Conservation (phyloP, 2,113 vertebrate species). For the Salvelinus alpinus region DNA sequence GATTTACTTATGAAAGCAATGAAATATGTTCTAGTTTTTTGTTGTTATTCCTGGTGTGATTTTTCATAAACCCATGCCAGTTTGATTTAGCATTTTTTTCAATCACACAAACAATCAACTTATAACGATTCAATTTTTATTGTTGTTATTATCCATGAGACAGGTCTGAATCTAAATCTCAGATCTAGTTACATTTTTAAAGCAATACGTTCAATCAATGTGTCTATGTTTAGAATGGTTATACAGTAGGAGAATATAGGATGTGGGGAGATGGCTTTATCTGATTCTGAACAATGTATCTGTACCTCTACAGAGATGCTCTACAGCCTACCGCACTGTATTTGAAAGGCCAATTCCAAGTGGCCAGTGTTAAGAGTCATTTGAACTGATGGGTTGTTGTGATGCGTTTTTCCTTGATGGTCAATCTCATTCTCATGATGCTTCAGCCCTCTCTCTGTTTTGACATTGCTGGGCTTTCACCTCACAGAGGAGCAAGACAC, state of each 20-base stretch:
- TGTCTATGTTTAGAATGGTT: slow-evolving; percentile 56
- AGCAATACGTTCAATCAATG: slow-evolving; percentile 63
- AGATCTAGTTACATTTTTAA: slow-evolving; percentile 47
- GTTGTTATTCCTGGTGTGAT: slow-evolving; percentile 26
- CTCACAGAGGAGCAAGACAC: slow-evolving; percentile 19
- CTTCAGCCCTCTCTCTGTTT: slow-evolving; percentile 31
- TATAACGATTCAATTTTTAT: slow-evolving; percentile 41
- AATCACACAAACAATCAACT: slow-evolving; percentile 20
- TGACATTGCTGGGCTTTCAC: slow-evolving; percentile 43
- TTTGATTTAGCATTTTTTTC: slow-evolving; percentile 37
- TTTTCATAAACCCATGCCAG: slow-evolving; percentile 44
- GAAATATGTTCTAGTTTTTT: slow-evolving; percentile 49
- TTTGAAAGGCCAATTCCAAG: slow-evolving; percentile 44
- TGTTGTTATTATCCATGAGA: slow-evolving; percentile 20
- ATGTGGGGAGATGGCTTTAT: slow-evolving; percentile 48
- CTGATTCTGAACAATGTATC: slow-evolving; percentile 53
- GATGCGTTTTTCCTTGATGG: slow-evolving; percentile 45
- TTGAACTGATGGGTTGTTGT: slow-evolving; percentile 19
- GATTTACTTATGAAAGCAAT: slow-evolving; percentile 67
- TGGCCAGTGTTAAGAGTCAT: slow-evolving; percentile 32
- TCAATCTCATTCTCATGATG: slow-evolving; percentile 26
- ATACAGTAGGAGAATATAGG: slow-evolving; percentile 38
- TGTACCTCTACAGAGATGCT: slow-evolving; percentile 33
- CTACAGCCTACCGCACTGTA: slow-evolving; percentile 39
- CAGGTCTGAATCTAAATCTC: slow-evolving; percentile 25